These are phyloP conservation scores for Machaerirhynchus nigripectus DNA, from an alignment of 2,113 vertebrate species.

Conservation along the genomic window DNA sequence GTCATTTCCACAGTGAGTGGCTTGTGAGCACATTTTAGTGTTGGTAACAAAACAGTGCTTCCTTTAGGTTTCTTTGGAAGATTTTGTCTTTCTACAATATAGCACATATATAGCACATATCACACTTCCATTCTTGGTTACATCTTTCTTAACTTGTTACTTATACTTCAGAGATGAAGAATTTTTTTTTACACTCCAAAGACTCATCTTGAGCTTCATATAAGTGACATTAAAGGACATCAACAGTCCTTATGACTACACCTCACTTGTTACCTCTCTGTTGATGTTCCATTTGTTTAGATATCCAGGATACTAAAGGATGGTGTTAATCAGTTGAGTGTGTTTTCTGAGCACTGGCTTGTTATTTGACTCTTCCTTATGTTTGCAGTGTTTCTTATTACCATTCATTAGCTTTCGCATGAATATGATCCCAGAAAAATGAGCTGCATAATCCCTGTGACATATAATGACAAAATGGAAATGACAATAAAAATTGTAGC, in stretches of 20 bases:
- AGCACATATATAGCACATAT: not conserved
- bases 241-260: not conserved
- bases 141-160: not conserved
- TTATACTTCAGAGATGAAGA: not conserved
- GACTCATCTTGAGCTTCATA: not conserved
- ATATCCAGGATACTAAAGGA: not conserved
- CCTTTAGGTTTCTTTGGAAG: not conserved
- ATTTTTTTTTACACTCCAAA: not conserved
- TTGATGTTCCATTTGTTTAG: not conserved
- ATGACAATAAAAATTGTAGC: not conserved
- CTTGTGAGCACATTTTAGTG: not conserved
- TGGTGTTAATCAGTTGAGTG: not conserved
- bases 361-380: not conserved
- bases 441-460: not conserved
- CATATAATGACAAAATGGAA: not conserved
- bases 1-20: not conserved
- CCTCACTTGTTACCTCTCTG: not conserved
- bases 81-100: not conserved
- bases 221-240: not conserved
- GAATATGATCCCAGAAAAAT: not conserved
- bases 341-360: not conserved
- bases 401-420: not conserved
- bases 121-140: not conserved
- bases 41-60: not conserved
- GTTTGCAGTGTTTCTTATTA: not conserved